Evolutionary conservation across 2,797 vertebrate species (phyloP), one percentile per base, ranked within the genome.

Genomic region (Catamblyrhynchus diadema): DNA sequence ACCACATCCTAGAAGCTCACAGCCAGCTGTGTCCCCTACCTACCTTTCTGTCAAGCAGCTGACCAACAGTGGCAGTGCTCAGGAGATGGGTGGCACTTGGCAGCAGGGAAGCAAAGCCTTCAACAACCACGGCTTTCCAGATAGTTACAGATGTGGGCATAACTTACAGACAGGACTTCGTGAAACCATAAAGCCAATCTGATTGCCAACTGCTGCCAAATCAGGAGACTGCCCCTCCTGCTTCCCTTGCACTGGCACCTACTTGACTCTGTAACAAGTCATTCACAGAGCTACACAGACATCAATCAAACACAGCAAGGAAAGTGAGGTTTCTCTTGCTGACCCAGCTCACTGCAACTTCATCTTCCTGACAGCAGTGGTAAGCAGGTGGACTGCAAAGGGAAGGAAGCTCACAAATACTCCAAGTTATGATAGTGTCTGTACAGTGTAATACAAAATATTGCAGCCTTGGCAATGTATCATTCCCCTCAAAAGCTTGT

Each of bases 381-480:
- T n/a, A 47, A 28, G 41, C 7, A 10, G 47, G 22, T 8, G 3
- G 44, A 24, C 35, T 35, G n/a, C 5, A 6, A 41, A 80, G 22
- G 14, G 33, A 64, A 71, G 47, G 22, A 75, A 39, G 61, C 10
- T 61, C 48, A 33, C 19, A n/a, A 71, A 66, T 54, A 20, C 71
- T 74, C 42, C 57, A 12, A 80, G 35, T 72, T 74, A 74, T 1
- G 1, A 47, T 25, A 54, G 45, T 56, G 80, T 33, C 20, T 65
- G 51, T 48, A 81, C 14, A 82, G 37, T 37, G 6, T 53, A 82
- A 87, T n/a, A 44, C 14, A 70, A 92, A 88, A 64, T 35, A 73
- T 0, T 39, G 37, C 80, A 86, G 65, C 21, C 37, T 64, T 72
- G 39, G 57, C 61, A 86, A 83, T 0, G 0, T 13, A 32, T 14